These are phyloP conservation scores for Cariama cristata DNA, from an alignment of 2,113 vertebrate genomes.

Conservation along the genomic window DNA sequence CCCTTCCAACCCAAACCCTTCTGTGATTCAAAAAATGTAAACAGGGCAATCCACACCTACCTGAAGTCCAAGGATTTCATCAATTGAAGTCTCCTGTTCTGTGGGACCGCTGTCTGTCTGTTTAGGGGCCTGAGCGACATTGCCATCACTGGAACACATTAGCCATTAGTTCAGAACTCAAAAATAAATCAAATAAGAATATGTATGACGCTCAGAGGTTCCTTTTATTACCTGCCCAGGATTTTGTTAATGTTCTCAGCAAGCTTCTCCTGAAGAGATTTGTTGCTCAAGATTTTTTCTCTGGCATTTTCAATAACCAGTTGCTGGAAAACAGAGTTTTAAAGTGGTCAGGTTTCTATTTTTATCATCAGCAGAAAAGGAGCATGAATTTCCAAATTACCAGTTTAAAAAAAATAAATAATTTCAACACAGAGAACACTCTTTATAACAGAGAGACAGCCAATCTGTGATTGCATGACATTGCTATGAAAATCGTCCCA, in stretches of 20 bases:
- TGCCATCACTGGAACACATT: conserved; percentile 82
- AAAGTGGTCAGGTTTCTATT: conserved; percentile 5
- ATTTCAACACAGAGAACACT: background rate
- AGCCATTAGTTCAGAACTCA: conserved; percentile 15
- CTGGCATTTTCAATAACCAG: conserved; percentile 98
- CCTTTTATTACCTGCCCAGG: conserved; percentile 86
- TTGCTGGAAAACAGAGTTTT: conserved; percentile 84
- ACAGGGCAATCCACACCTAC: conserved; percentile 67
- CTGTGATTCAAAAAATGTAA: background rate
- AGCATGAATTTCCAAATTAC: background rate
- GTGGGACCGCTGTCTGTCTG: conserved; percentile 78
- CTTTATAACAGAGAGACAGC: background rate
- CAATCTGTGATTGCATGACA: background rate
- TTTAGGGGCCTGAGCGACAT: conserved; percentile 82
- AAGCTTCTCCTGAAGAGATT: conserved; percentile 95
- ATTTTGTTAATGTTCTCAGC: conserved; percentile 99
- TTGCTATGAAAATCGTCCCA: background rate
- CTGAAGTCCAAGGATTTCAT: conserved; percentile 96
- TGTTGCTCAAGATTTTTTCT: conserved; percentile 94
- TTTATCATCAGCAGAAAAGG: background rate
- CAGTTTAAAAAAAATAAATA: background rate
- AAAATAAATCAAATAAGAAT: background rate
- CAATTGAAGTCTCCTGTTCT: conserved; percentile 92
- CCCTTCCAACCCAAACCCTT: too few relatives aligned
- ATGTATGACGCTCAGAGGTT: background rate